These are phyloP conservation scores for Egretta garzetta DNA, from an alignment of 2,113 vertebrate species.

Conservation along the genomic window DNA sequence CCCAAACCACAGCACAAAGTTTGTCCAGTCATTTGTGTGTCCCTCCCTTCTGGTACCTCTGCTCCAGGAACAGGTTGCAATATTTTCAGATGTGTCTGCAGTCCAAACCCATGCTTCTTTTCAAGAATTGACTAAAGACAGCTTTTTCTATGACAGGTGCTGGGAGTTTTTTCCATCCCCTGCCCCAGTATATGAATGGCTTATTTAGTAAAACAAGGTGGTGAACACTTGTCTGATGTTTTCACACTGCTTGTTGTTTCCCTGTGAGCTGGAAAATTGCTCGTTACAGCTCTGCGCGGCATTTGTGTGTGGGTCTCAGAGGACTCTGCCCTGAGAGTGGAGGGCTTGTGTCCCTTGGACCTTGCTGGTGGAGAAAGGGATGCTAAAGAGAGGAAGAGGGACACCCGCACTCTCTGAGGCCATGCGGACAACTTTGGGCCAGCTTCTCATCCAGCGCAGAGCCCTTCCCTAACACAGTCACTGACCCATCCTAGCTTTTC, in stretches of 20 bases:
- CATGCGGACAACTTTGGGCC: neutral
- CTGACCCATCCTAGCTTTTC: neutral
- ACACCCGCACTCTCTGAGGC: neutral
- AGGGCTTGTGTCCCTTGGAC: neutral
- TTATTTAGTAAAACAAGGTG: neutral
- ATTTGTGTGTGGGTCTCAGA: rapidly evolving
- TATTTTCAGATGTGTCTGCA: neutral
- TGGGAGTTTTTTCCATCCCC: too few relatives aligned
- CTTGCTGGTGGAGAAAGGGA: neutral
- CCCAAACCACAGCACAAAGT: neutral
- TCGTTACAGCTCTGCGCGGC: rapidly evolving
- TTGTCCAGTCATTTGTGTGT: neutral
- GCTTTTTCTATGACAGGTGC: neutral
- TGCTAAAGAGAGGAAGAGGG: neutral
- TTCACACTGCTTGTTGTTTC: neutral
- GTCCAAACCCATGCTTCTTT: neutral
- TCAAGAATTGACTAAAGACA: neutral
- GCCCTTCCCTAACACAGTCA: neutral
- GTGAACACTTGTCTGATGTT: neutral
- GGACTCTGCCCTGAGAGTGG: neutral
- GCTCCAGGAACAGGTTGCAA: neutral
- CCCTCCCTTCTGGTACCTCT: neutral
- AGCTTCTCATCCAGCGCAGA: neutral
- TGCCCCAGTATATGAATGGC: neutral
- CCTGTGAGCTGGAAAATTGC: neutral